Evolutionary conservation across 2,797 vertebrate species (phyloP).

Genomic region (Pogoniulus pusillus): DNA sequence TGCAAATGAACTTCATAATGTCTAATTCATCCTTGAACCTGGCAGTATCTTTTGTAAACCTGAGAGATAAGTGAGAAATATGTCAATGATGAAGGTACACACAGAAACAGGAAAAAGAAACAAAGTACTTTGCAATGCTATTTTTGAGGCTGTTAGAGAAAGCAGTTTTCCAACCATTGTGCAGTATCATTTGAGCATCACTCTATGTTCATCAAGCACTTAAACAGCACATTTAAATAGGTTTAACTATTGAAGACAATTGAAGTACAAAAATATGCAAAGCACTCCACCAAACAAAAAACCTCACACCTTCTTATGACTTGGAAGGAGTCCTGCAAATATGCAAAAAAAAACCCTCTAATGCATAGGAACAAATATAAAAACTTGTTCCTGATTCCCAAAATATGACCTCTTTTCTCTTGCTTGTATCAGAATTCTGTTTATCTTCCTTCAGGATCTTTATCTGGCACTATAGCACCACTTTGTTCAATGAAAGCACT

Average conservation of each 20-base stretch:
- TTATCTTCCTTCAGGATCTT: neutral
- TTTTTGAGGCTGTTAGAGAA: neutral
- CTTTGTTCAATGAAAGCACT: neutral
- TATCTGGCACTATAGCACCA: neutral
- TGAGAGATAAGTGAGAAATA: conserved; percentile 58
- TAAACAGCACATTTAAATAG: neutral
- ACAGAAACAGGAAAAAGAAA: neutral
- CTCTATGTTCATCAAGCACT: neutral
- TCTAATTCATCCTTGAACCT: conserved; percentile 97
- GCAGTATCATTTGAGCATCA: neutral
- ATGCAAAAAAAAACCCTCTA: neutral
- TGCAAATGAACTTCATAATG: conserved; percentile 97
- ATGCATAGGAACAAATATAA: neutral
- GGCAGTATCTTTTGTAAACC: conserved; percentile 93
- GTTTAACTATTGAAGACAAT: neutral
- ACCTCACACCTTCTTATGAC: neutral
- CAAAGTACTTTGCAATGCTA: neutral
- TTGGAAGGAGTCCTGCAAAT: neutral
- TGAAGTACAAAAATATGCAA: neutral
- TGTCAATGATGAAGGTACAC: neutral
- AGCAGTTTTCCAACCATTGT: neutral
- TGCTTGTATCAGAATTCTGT: neutral
- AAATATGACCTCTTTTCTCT: neutral
- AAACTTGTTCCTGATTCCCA: neutral
- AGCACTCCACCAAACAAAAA: neutral